A percentile compares a stretch with the other conserved stretches of the same genome.
phyloP scores from a whole-genome alignment of 1,140 invertebrate genomes.

The Oscheius sp. region DNA sequence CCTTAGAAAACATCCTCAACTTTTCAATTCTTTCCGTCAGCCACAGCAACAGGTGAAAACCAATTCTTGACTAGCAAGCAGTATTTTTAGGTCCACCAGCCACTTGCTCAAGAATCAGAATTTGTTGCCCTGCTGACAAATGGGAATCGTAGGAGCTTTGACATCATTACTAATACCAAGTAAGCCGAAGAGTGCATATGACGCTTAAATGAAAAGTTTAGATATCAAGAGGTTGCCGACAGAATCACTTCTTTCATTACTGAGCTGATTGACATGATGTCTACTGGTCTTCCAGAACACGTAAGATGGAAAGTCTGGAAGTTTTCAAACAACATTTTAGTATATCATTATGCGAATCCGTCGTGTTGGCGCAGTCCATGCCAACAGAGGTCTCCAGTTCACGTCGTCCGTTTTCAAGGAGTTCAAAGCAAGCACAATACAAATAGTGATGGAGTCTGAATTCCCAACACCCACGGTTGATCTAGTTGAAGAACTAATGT shows the following conservation, averaged over 20 bases:
- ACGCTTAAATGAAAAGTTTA: background rate
- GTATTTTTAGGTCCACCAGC: background rate
- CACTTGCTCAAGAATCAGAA: background rate
- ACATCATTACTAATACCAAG: constrained; percentile 18
- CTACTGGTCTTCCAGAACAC: constrained; percentile 12
- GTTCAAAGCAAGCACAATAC: constrained; percentile 24
- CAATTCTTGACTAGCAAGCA: background rate
- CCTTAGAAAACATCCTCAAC: constrained; percentile 31
- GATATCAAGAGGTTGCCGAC: constrained; percentile 26
- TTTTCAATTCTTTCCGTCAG: background rate
- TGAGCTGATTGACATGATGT: constrained; percentile 27
- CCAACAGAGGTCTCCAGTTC: constrained; percentile 17
- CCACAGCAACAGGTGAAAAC: background rate
- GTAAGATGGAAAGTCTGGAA: constrained; percentile 1
- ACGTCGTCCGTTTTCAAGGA: constrained; percentile 32
- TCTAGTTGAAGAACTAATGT: background rate
- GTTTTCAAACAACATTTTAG: constrained; percentile 14
- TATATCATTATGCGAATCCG: constrained; percentile 30
- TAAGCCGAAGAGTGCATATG: background rate
- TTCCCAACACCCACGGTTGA: constrained; percentile 19
- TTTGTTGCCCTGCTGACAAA: background rate
- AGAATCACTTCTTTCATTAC: constrained; percentile 28
- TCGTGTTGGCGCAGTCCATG: constrained; percentile 30
- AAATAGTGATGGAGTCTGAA: constrained; percentile 22
- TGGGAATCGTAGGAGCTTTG: constrained; percentile 13